Evolutionary conservation across 2,113 vertebrate genomes (phyloP), one percentile per base, ranked within the genome.

Genomic region (Saccopteryx bilineata): DNA sequence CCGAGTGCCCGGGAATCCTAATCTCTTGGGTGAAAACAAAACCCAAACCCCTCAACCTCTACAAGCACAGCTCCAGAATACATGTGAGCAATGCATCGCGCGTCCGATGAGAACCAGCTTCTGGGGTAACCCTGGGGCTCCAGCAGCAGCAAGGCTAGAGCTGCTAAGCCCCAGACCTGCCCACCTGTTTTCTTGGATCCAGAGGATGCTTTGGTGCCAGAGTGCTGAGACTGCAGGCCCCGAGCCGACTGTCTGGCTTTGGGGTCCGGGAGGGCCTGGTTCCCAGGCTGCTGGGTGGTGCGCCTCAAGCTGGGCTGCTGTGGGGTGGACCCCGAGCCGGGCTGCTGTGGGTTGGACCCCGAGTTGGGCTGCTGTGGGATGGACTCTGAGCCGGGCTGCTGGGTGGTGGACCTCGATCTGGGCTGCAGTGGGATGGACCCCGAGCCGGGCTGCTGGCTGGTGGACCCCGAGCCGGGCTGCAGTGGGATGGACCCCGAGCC

Each of bases 131-230:
- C 61, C 24, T 4, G n/a, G 46, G 18, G 10, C 18, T 17, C 60
- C 26, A 2, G 21, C 26, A 9, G 21, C 46, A 7, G 65, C 23
- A 92, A 90, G 58, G 14, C 50, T 24, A 56, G 56, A 72, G 6
- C 4, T 28, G 31, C 0, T 1, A 39, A 66, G 54, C 65, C 56
- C 31, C 26, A 72, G 31, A 56, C 13, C 13, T 12, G 65, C 96
- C 69, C 82, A 97, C 97, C 96, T 97, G 97, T 0, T 87, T 89
- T 97, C 83, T 23, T 60, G 65, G 63, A 8, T 5, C 7, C 79
- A 48, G 19, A 1, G 19, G 18, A 14, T 13, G 28, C 3, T 46
- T 89, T 96, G 0, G 58, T 0, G 46, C 48, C 5, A 2, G 3
- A 0, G 2, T 66, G 23, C 4, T 46, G 17, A 79, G 79, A 11